Percentiles rank a stretch among this genome's conserved stretches.
Conservation (phyloP, 2,797 vertebrate species). For the Podarcis siculus region DNA sequence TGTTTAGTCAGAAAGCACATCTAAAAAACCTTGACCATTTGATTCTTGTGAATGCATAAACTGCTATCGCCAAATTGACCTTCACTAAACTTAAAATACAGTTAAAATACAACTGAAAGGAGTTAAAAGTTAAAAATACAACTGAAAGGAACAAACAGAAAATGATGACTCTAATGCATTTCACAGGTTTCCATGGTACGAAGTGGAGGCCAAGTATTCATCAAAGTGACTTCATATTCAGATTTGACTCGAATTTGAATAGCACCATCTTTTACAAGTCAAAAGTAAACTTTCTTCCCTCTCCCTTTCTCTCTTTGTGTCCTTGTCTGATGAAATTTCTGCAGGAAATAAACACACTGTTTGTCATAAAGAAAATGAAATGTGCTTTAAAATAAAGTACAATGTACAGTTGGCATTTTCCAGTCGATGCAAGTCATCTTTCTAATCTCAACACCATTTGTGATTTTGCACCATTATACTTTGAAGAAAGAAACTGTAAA, state of each 20-base stretch:
- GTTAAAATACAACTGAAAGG: constrained; percentile 22
- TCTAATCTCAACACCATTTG: constrained; percentile 13
- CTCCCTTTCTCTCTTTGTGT: neutral
- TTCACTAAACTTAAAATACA: neutral
- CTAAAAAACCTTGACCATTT: neutral
- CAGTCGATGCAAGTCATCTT: constrained; percentile 35
- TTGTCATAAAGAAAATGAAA: constrained; percentile 49
- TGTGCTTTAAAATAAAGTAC: constrained; percentile 36
- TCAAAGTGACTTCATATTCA: constrained; percentile 38
- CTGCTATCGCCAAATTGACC: neutral
- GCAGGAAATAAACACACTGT: neutral
- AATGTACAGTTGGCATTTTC: constrained; percentile 43
- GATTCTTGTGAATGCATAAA: neutral
- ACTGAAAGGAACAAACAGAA: constrained; percentile 11
- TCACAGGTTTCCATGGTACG: constrained; percentile 5
- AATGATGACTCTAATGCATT: constrained; percentile 5
- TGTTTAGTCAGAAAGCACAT: too few relatives aligned
- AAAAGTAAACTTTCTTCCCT: neutral
- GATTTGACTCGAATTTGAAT: constrained; percentile 30
- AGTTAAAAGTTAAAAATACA: constrained; percentile 25
- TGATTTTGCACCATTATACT: constrained; percentile 25
- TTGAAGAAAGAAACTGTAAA: constrained; percentile 28
- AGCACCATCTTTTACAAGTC: neutral
- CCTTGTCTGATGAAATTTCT: constrained; percentile 20
- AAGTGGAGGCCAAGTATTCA: constrained; percentile 14